Percentiles rank a stretch among this genome's conserved stretches.
Conservation (phyloP, 2,113 vertebrate species). For the Canis aureus region DNA sequence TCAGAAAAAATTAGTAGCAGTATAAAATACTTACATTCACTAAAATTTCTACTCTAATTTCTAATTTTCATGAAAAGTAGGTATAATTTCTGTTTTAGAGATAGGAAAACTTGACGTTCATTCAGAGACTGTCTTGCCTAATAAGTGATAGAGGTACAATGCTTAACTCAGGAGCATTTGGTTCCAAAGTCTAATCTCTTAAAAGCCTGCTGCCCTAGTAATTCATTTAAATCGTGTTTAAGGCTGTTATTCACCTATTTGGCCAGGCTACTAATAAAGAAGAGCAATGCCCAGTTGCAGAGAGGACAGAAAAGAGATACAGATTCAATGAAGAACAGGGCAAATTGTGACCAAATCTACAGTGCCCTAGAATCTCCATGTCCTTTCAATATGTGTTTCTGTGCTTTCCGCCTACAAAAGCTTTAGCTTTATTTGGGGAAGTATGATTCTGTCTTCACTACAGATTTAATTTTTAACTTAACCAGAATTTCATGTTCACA, state of each 20-base stretch:
- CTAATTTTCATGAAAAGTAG: constrained; percentile 43
- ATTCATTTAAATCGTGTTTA: constrained; percentile 37
- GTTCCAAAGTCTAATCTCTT: constrained; percentile 22
- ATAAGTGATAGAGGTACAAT: constrained; percentile 23
- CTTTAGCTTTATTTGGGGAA: background rate
- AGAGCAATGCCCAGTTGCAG: background rate
- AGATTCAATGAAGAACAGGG: background rate
- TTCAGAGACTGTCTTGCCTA: background rate
- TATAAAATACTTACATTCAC: constrained; percentile 21
- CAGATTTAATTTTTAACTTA: constrained; percentile 44
- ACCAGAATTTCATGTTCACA: background rate
- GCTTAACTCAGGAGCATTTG: background rate
- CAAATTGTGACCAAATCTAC: background rate
- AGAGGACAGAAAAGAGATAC: background rate
- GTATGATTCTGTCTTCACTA: background rate
- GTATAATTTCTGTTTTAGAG: background rate
- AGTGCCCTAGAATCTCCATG: background rate
- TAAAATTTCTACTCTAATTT: constrained; percentile 45
- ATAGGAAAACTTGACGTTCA: background rate
- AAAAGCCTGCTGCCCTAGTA: background rate
- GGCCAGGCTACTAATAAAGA: background rate
- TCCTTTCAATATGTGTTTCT: background rate
- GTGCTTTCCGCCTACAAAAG: background rate
- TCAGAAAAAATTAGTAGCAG: background rate
- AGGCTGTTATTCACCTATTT: background rate